These are phyloP conservation scores for Chrysemys picta DNA, from an alignment of 2,113 vertebrate species.

Conservation along the genomic window DNA sequence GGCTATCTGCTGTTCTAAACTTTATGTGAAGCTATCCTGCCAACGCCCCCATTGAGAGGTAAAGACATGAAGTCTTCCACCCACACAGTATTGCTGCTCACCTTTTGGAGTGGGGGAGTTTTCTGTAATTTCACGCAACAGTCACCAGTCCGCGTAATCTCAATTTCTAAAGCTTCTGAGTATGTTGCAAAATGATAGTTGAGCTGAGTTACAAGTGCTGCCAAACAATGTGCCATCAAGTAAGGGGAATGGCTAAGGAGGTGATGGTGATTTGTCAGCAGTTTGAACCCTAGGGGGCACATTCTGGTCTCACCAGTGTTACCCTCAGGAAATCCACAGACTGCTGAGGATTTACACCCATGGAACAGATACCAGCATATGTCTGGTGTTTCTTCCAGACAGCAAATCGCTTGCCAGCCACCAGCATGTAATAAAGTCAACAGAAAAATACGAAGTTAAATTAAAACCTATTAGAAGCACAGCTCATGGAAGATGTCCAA, in stretches of 20 bases:
- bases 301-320: not conserved
- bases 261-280: not conserved
- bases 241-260: too few relatives aligned
- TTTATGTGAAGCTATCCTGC: not conserved
- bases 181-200: not conserved
- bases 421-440: not conserved
- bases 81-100: not conserved
- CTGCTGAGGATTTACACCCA: not conserved
- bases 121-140: not conserved
- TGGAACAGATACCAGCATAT: not conserved
- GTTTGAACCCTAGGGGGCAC: not conserved
- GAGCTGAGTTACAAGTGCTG: not conserved
- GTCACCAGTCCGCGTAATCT: not conserved
- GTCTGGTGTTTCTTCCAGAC: not conserved
- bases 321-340: not conserved
- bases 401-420: not conserved
- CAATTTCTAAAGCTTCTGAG: not conserved
- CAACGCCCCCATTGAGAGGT: not conserved
- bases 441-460: not conserved
- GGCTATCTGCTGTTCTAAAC: not conserved
- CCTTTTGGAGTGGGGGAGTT: not conserved
- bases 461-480: constrained; percentile 13
- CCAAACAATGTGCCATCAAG: not conserved
- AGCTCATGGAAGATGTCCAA: not conserved
- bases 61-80: not conserved